These are phyloP conservation scores for Tapera naevia DNA, from an alignment of 2,797 vertebrate genomes.

Conservation along the genomic window DNA sequence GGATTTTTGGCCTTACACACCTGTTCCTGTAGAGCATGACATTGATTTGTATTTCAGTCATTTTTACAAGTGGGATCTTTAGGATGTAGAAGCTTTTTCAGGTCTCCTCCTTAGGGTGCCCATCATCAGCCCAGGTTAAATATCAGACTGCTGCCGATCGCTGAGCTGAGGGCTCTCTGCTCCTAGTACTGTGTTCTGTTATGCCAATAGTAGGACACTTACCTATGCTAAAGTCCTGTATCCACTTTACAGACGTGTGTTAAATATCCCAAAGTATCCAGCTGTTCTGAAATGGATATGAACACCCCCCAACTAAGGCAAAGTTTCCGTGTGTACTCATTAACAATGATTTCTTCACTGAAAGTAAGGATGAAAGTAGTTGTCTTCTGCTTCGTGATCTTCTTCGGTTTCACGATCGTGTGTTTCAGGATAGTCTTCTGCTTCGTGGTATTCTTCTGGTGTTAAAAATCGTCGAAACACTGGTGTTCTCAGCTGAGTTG, in stretches of 20 bases:
- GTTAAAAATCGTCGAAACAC: conserved; percentile 72
- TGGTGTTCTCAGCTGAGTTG: conserved; percentile 57
- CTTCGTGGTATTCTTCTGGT: conserved; percentile 62
- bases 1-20: neutral
- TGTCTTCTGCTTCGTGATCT: conserved; percentile 43
- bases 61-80: neutral
- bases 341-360: conserved; percentile 36
- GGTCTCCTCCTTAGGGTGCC: neutral
- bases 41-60: neutral
- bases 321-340: neutral
- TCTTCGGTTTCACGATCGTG: conserved; percentile 10
- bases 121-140: neutral
- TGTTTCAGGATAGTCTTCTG: conserved; percentile 54
- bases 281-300: neutral
- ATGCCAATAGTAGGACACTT: neutral
- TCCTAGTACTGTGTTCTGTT: neutral
- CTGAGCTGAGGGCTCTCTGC: neutral
- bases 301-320: neutral
- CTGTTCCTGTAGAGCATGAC: neutral
- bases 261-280: neutral
- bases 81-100: neutral
- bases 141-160: neutral
- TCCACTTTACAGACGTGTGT: neutral
- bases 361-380: conserved; percentile 64
- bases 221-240: neutral